These are phyloP conservation scores for Alentia gelatinosa DNA, from an alignment of 2,888 invertebrate genomes.

Conservation along the genomic window DNA sequence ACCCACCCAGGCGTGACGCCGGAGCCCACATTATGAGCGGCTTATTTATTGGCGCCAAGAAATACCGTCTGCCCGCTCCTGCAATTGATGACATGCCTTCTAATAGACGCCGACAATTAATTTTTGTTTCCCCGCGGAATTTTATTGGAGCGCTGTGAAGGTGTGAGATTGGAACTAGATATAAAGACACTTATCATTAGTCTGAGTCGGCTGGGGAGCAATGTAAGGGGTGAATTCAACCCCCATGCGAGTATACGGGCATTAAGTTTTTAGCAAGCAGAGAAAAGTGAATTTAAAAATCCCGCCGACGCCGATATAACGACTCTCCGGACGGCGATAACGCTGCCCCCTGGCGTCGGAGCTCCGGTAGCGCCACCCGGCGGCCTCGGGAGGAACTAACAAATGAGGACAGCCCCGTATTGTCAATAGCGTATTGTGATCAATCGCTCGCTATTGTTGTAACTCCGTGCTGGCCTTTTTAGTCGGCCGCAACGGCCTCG, in stretches of 20 bases:
- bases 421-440: slow-evolving; percentile 47
- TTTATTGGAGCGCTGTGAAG: not conserved
- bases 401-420: not conserved
- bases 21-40: not conserved
- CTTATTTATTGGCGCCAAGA: slow-evolving; percentile 50
- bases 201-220: not conserved
- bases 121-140: not conserved
- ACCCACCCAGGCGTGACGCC: not conserved
- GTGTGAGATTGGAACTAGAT: not conserved
- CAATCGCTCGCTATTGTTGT: slow-evolving; percentile 20
- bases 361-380: not conserved
- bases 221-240: not conserved
- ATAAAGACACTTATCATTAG: not conserved
- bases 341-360: not conserved
- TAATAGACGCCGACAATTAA: slow-evolving; percentile 47
- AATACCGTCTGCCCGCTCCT: not conserved
- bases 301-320: not conserved
- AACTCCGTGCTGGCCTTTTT: not conserved
- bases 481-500: not conserved
- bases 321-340: not conserved
- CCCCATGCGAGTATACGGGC: not conserved
- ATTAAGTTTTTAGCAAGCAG: slow-evolving; percentile 7
- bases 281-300: not conserved
- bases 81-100: slow-evolving; percentile 51
- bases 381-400: slow-evolving; percentile 9